Conservation (phyloP, 1,140 invertebrate species). For the Branchinecta lindahli region DNA sequence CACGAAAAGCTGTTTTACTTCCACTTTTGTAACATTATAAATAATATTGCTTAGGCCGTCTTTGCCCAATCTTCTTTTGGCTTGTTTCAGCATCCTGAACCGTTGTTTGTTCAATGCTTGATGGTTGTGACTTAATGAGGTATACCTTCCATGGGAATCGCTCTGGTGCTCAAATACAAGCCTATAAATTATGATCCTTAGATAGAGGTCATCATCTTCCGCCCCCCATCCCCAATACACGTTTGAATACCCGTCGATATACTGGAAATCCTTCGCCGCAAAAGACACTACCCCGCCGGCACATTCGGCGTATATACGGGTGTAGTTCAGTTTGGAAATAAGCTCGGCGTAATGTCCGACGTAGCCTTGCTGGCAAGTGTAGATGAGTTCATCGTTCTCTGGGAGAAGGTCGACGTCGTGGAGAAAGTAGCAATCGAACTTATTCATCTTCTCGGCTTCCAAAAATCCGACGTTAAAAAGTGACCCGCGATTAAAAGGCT, state of each 20-base stretch:
- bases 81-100: not conserved
- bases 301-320: not conserved
- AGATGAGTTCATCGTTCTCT: slow-evolving; percentile 50
- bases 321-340: not conserved
- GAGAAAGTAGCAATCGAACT: slow-evolving; percentile 80
- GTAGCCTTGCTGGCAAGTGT: slow-evolving; percentile 4
- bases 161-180: not conserved
- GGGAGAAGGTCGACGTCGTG: slow-evolving; percentile 90
- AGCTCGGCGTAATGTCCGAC: not conserved
- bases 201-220: slow-evolving; percentile 81
- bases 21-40: not conserved
- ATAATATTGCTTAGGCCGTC: not conserved
- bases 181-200: slow-evolving; percentile 34
- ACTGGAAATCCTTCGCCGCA: slow-evolving; percentile 57
- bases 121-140: not conserved
- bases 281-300: slow-evolving; percentile 67
- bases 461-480: slow-evolving; percentile 85
- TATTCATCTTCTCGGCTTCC: slow-evolving; percentile 56
- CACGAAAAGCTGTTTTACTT: not conserved
- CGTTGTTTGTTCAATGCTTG: not conserved
- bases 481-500: slow-evolving; percentile 76
- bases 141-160: not conserved
- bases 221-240: slow-evolving; percentile 85
- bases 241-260: slow-evolving; percentile 79
- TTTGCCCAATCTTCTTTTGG: not conserved